Percentiles rank a stretch among this genome's conserved stretches.
Conservation (phyloP, 2,888 invertebrate species). For the Heliconius ethilla region DNA sequence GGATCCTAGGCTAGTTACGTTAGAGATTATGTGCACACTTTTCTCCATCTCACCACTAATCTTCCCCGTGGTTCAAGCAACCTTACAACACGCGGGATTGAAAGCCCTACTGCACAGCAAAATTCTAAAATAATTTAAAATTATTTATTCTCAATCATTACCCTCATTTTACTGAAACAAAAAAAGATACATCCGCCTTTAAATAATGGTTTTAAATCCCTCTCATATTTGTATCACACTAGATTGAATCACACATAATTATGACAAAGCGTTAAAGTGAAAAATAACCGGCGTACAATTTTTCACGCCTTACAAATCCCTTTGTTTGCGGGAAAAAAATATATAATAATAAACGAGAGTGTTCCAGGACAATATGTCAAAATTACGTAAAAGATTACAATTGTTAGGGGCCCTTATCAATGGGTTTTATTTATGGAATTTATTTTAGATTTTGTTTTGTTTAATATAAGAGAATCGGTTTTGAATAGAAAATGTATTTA, state of each 20-base stretch:
- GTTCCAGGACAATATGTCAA: slow-evolving; percentile 2
- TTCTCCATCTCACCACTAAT: too few species aligned
- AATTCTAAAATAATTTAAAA: neutral
- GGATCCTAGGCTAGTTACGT: too few species aligned
- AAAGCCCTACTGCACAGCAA: too few species aligned
- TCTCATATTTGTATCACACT: neutral
- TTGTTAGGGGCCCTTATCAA: slow-evolving; percentile 12
- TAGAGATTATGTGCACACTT: too few species aligned
- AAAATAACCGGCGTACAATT: slow-evolving; percentile 17
- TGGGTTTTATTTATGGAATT: neutral
- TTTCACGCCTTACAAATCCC: slow-evolving; percentile 28
- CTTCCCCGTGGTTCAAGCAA: too few species aligned
- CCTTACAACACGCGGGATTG: too few species aligned
- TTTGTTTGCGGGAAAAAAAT: slow-evolving; percentile 21
- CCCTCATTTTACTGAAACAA: neutral
- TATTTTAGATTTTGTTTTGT: slow-evolving; percentile 3
- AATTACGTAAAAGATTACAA: slow-evolving; percentile 16
- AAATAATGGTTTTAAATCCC: neutral
- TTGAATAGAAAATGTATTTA: neutral
- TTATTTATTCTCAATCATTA: neutral
- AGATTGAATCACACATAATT: slow-evolving; percentile 11
- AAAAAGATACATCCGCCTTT: neutral
- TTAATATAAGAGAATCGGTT: neutral
- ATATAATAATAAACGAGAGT: slow-evolving; percentile 14
- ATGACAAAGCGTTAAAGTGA: slow-evolving; percentile 29